These are phyloP conservation scores for Kryptolebias ocellatus DNA, from an alignment of 2,797 vertebrate genomes.

Conservation along the genomic window DNA sequence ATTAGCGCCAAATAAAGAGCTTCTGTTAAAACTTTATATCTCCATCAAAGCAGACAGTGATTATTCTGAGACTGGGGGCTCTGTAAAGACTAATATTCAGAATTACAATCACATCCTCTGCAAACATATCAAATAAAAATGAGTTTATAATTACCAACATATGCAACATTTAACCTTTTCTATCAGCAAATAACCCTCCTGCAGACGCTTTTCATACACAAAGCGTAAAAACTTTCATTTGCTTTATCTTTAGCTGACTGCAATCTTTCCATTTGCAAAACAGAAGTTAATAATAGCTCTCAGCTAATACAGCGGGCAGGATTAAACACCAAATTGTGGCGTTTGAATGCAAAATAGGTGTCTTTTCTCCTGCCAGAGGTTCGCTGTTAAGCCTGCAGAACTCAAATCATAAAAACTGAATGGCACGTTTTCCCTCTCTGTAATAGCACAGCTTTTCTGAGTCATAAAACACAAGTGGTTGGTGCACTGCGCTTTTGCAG, in stretches of 20 bases:
- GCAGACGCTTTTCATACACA: background rate
- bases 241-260: slow-evolving; percentile 20
- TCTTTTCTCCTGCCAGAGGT: slow-evolving; percentile 10
- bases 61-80: too few relatives aligned
- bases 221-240: background rate
- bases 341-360: slow-evolving; percentile 26
- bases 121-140: background rate
- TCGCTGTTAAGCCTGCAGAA: slow-evolving; percentile 43
- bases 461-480: slow-evolving; percentile 68
- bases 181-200: background rate
- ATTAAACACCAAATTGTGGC: slow-evolving; percentile 28
- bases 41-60: background rate
- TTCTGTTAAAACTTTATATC: background rate
- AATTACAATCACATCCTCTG: background rate
- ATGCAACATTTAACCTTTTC: background rate
- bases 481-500: slow-evolving; percentile 50
- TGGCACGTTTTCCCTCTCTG: slow-evolving; percentile 46
- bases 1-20: background rate
- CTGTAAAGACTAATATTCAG: background rate
- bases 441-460: slow-evolving; percentile 56
- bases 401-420: slow-evolving; percentile 60
- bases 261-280: slow-evolving; percentile 48
- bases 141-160: background rate
- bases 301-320: slow-evolving; percentile 41
- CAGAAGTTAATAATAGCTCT: slow-evolving; percentile 30